Base-by-base conservation (phyloP, 2,888 invertebrate genomes). In the Pyrgus malvae region DNA sequence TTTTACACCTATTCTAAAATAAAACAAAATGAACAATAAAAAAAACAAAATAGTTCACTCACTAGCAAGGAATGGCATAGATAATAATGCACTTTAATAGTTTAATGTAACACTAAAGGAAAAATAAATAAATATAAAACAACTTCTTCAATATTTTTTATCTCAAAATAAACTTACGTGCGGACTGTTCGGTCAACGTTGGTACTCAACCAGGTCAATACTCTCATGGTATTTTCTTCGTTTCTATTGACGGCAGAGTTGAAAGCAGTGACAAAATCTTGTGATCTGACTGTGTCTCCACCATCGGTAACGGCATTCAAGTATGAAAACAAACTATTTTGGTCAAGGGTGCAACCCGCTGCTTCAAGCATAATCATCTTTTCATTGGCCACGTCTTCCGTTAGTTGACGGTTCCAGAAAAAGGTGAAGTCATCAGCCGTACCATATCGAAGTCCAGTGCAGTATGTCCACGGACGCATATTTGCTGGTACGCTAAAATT, bases 381-480 rank as follows among this genome's bases (percentile, higher is more conserved):
- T 73, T 96, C 96, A 2, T 92, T 91, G 1, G 94, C 93, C 3
- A 94, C 84, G 21, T 92, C 91, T 45, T 92, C 91, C 0, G 66
- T 69, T 27, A 88, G 70, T 70, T 93, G 95, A 54, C 91, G 91
- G 2, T 84, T 64, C 92, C 94, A 95, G 61, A 95, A 88, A 65
- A 87, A 92, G 4, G 93, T 71, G 91, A 95, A 97, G 59, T 95
- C 93, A 0, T 74, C 74, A 16, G 84, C 78, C 0, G 78, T 83
- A 0, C 95, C 95, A 48, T 92, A 74, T 17, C 92, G 91, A 2
- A 97, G 84, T 9, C 93, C 95, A 9, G 91, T 91, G 72, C 97
- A 97, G 80, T 96, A 97, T 5, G 96, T 94, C 53, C 93, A 91
- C 3, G 92, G 83, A 46, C 95, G 93, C 68, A 95, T 78, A 56